These are phyloP conservation scores for Yponomeuta malinellus DNA, from an alignment of 2,888 invertebrate genomes.

Conservation along the genomic window DNA sequence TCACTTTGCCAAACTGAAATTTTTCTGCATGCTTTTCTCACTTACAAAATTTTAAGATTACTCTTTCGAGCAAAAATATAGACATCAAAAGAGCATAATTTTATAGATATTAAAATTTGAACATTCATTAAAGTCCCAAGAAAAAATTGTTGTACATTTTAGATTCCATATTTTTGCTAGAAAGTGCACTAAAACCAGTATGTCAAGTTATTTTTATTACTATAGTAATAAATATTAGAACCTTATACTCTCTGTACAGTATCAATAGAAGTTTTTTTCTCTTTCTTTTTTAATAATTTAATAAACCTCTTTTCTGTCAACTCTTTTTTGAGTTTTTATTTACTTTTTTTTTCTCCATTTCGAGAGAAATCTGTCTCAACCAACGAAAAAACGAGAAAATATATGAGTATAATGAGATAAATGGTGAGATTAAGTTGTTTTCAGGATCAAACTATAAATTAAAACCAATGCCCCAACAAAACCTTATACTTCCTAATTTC, in stretches of 20 bases:
- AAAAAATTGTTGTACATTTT: neutral
- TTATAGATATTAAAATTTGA: neutral
- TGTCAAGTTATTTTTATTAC: neutral
- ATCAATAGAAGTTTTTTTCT: slow-evolving; percentile 16
- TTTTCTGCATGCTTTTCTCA: slow-evolving; percentile 26
- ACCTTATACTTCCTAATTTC: neutral
- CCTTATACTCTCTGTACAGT: slow-evolving; percentile 66
- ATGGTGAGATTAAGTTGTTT: slow-evolving; percentile 3
- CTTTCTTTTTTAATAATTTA: slow-evolving; percentile 13
- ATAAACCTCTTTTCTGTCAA: slow-evolving; percentile 5
- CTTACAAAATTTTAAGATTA: slow-evolving; percentile 31
- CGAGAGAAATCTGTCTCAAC: neutral
- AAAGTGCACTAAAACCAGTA: neutral
- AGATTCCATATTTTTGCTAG: neutral
- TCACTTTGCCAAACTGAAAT: slow-evolving; percentile 36
- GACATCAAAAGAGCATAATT: neutral
- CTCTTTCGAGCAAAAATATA: neutral
- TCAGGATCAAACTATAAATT: neutral
- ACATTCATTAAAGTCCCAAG: neutral
- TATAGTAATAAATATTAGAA: slow-evolving; percentile 54
- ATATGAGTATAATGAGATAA: slow-evolving; percentile 7
- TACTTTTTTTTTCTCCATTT: neutral
- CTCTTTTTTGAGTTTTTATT: neutral
- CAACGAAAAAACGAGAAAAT: neutral
- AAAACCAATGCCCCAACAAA: neutral